Evolutionary conservation across 2,797 vertebrate species (phyloP).

Genomic region (Ceyx erithaca): DNA sequence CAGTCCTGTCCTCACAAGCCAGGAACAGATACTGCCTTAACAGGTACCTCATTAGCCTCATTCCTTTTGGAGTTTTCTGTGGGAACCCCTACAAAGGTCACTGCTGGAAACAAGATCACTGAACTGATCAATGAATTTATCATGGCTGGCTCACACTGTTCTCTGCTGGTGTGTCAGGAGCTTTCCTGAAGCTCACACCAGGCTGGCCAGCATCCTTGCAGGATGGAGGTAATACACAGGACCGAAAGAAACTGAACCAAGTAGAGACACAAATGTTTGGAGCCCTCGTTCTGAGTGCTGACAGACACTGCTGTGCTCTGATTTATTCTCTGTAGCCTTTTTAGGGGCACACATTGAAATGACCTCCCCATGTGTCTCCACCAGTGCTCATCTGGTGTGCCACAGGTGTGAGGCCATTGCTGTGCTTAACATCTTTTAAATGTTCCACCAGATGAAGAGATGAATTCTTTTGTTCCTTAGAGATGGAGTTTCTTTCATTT

Average conservation of each 20-base stretch:
- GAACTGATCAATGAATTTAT: neutral
- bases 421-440: slow-evolving; percentile 64
- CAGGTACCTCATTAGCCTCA: neutral
- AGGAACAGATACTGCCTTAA: neutral
- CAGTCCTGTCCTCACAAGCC: neutral
- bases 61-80: neutral
- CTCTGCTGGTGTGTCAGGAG: neutral
- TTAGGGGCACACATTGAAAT: slow-evolving; percentile 42
- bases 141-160: neutral
- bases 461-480: slow-evolving; percentile 57
- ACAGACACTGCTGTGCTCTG: neutral
- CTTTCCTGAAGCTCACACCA: neutral
- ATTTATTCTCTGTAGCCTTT: slow-evolving; percentile 43
- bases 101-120: neutral
- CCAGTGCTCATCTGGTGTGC: slow-evolving; percentile 31
- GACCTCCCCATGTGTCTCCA: slow-evolving; percentile 36
- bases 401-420: slow-evolving; percentile 64
- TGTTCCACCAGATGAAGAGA: slow-evolving; percentile 64
- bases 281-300: neutral
- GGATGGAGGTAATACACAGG: neutral
- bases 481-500: slow-evolving; percentile 69
- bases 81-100: neutral
- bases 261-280: neutral
- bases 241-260: neutral
- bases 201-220: neutral